Evolutionary conservation across 2,888 invertebrate genomes (phyloP), one percentile per base, ranked within the genome.

Genomic region (Cistogaster globosa): DNA sequence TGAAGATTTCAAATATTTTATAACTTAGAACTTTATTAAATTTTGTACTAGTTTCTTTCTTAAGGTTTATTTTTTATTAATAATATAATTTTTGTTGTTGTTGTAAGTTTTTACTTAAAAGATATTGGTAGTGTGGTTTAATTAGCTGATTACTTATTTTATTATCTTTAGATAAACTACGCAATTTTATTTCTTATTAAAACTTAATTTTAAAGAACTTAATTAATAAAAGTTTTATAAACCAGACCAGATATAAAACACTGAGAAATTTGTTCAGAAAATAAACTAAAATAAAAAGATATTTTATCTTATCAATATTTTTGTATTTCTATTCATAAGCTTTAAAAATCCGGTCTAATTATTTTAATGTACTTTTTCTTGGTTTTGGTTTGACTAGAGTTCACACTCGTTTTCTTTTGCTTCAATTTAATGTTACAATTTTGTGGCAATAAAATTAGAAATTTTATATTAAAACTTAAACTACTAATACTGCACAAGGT

Each of bases 401-500:
- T 91, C 87, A 91, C 91, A 91, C 91, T 91, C 91, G 88, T 89
- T 88, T 90, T 48, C n/a, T 48, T 1, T 48, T n/a, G 48, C 48
- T 81, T 57, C 11, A 58, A 76, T 42, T 48, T 67, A 22, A 26
- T 78, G 7, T 8, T 60, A 60, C 53, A 26, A 53, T 53, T 53
- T 53, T 53, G 51, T 14, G 11, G 51, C 8, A 18, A 53, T 53
- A 74, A 81, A 76, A 72, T 53, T 57, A 57, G 22, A 51, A 58
- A 60, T 58, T 69, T 32, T 32, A 7, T 5, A 32, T 32, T 63
- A n/a, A 20, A 63, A 87, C 85, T 86, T 87, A 86, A 87, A 86
- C 75, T 84, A 71, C 87, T 91, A 90, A 89, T 91, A 91, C 90
- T 91, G 91, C 91, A 91, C 91, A 87, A 62, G 87, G 88, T 89